Base-by-base conservation (phyloP, 1,140 invertebrate species). In the Pantala flavescens region DNA sequence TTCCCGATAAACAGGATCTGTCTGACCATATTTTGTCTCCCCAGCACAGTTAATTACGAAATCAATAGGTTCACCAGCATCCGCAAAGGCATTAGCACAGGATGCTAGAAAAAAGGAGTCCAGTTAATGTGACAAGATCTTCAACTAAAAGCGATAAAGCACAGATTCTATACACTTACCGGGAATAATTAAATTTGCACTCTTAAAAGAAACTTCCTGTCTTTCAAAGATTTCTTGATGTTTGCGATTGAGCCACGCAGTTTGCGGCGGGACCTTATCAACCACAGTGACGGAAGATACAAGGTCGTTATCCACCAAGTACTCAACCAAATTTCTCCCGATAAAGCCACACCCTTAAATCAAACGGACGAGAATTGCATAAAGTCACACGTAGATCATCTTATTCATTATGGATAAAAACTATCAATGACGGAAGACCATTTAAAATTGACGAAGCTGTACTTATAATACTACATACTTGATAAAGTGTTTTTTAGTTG, bases 181-280 rank as follows among this genome's bases (percentile, higher is more conserved):
- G 86, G 88, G 81, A 84, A 93, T 94, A 76, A 96, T 96, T 36
- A 97, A 86, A 85, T 96, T 96, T 49, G 92, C 91, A 85, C 94
- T 96, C 82, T 88, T 90, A 81, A 95, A 96, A 81, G 94, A 91
- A n/a, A 97, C 88, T 79, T 89, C 84, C 73, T 90, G 86, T 82
- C 87, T 85, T 42, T 88, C 83, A 83, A 95, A 95, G 49, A 88
- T 82, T 79, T 88, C 85, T 72, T 88, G 84, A 80, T 96, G 93
- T 77, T 84, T 83, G 14, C 85, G 82, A 81, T 94, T 95, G 9
- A 97, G 82, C 90, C 94, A 97, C 7, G 93, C 94, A 78, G 93
- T 91, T 83, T 95, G 91, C 1, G 94, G 94, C 28, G 93, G 94
- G 21, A 95, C 94, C 85, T 97, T 97, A 84, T 97, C 95, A 75